Base-by-base conservation (phyloP, 2,888 invertebrate species). In the Habroteleia sp. region DNA sequence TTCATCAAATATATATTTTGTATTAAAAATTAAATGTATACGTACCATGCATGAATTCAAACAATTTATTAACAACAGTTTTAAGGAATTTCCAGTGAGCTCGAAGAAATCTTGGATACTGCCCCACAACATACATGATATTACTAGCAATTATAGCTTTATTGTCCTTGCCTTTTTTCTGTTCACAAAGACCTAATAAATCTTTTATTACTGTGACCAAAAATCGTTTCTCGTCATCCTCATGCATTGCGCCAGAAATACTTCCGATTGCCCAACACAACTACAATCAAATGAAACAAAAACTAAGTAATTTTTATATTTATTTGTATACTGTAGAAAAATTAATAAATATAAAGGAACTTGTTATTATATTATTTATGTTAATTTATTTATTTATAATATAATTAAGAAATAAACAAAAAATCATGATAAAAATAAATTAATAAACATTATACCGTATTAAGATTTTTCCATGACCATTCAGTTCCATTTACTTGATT, bases 41-140 rank as follows among this genome's bases (percentile, higher is more conserved):
- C 88, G 84, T 81, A 91, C 90, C 93, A 89, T 99, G 99, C 99
- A 99, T 99, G 89, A 99, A 99, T 90, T 99, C 99, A 90, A 99
- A 99, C 63, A 99, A 92, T 91, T 99, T 99, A 91, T 99, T 99
- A 72, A 99, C 98, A 85, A 99, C 99, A 48, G 99, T 99, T 91
- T 99, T 99, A 77, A 99, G 92, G 90, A 99, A 99, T 88, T 98
- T 97, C 99, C 99, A 99, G 89, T 99, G 99, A n/a, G 98, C 98
- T 81, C 98, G 92, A 74, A 99, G 91, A 90, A 99, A 99, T 69
- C 99, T 91, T 37, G 99, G 99, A 90, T 99, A 99, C 89, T 99
- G 99, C 1, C 99, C 99, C 54, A 99, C 99, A 69, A 99, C 99
- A 90, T 99, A 99, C 99, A 99, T 99, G 77, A 99, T 99, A 90